phyloP scores from a whole-genome alignment of 2,797 vertebrate species.

The Smutsia gigantea region DNA sequence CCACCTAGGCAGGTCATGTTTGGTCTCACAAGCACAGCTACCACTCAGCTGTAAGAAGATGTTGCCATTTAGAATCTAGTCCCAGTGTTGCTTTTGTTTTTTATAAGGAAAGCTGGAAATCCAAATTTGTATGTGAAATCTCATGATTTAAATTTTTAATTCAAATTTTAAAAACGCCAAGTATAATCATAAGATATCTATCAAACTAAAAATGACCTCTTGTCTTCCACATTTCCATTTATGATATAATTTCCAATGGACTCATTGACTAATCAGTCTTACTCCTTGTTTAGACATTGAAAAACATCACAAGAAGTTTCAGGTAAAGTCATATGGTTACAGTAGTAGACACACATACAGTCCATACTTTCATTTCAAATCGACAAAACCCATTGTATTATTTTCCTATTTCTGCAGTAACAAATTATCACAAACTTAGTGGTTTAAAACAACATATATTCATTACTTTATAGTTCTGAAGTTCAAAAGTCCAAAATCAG shows the following conservation, averaged over 20 bases:
- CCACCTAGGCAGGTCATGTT: background rate
- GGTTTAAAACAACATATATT: background rate
- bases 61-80: background rate
- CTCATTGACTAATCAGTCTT: background rate
- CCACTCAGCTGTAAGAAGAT: background rate
- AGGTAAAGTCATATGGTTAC: background rate
- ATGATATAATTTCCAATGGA: background rate
- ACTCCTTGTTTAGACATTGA: background rate
- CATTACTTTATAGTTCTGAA: background rate
- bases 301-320: background rate
- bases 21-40: background rate
- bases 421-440: background rate
- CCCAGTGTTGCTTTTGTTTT: background rate
- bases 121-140: background rate
- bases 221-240: background rate
- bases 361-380: background rate
- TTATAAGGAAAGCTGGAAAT: background rate
- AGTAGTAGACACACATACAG: background rate
- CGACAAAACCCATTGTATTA: background rate
- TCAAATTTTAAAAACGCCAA: background rate
- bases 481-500: background rate
- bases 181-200: background rate
- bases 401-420: background rate
- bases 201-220: background rate
- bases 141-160: background rate